Base-by-base conservation (phyloP, 2,888 invertebrate species). In the Latrodectus hesperus region DNA sequence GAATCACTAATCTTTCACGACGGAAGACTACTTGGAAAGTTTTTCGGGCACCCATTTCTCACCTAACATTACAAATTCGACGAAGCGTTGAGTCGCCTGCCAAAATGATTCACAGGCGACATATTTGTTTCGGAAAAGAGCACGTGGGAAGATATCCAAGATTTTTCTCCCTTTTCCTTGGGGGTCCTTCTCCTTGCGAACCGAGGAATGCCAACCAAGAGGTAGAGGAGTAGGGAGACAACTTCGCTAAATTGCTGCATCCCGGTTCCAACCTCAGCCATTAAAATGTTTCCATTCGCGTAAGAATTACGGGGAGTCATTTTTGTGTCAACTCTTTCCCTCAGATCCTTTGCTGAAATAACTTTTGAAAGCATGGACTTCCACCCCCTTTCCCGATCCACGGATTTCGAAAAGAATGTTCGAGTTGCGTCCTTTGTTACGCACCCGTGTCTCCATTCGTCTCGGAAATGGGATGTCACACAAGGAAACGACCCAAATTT, bases 51-150 rank as follows among this genome's bases (percentile, higher is more conserved):
- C 84, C 77, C 84, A 84, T 84, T 78, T 84, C 84, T 84, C 84
- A 84, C 84, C 84, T 84, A 84, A 84, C 84, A 84, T 84, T 84
- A 84, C 84, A 84, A 84, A 84, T 84, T 84, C 84, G 84, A 84
- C 84, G 84, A 84, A 77, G 84, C 84, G 78, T 84, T 78, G 84
- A 84, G 84, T 73, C 84, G 84, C 64, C 84, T 84, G 84, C 84
- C 84, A 84, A 65, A 77, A 84, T 84, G 84, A 84, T 84, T 84
- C 84, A 84, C 77, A 67, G 77, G 38, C 84, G 84, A 84, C 84
- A 84, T 84, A 84, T 84, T 84, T 84, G 84, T 84, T 84, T 70
- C 77, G 52, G 51, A 72, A 38, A 38, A 38, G 38, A 38, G 38
- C 38, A 38, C 38, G 64, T 72, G 55, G 84, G 84, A 84, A 52